phyloP scores from a whole-genome alignment of 23 tunicate species.

The Corella eumyota region DNA sequence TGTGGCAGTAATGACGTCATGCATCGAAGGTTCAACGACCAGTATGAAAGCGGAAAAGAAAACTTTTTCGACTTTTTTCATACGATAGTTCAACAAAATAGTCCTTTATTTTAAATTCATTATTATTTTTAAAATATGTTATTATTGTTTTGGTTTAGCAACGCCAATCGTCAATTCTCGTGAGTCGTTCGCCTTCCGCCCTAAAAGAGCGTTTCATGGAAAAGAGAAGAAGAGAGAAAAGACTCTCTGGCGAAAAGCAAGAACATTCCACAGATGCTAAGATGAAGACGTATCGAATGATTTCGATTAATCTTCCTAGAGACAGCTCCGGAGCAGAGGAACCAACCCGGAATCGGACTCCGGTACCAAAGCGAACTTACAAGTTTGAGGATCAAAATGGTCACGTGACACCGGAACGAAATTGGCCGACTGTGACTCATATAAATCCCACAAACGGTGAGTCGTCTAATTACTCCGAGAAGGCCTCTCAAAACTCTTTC shows the following conservation, averaged over 20 bases:
- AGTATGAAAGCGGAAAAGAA: no score
- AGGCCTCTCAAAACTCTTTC: conserved; percentile 15
- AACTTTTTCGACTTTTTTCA: no score
- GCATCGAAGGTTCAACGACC: no score
- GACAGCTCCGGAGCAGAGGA: no score
- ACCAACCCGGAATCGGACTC: no score
- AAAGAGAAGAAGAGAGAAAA: conserved; percentile 17
- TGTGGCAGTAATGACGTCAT: no score
- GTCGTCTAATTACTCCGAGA: neutral
- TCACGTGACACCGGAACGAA: neutral
- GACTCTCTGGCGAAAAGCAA: neutral
- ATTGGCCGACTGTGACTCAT: no score
- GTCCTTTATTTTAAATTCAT: no score
- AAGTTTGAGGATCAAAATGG: conserved; percentile 13
- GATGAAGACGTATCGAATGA: conserved; percentile 1
- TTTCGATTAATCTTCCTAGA: neutral
- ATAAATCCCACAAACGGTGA: neutral
- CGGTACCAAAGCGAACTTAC: conserved; percentile 23
- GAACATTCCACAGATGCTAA: neutral
- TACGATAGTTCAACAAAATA: no score
- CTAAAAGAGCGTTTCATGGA: conserved; percentile 60
- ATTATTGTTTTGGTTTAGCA: no score
- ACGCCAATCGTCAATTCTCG: conserved; percentile 27
- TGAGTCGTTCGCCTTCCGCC: conserved; percentile 59
- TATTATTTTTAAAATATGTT: no score